phyloP scores from a whole-genome alignment of 2,797 vertebrate species.

The Microctenopoma steveboyesi region DNA sequence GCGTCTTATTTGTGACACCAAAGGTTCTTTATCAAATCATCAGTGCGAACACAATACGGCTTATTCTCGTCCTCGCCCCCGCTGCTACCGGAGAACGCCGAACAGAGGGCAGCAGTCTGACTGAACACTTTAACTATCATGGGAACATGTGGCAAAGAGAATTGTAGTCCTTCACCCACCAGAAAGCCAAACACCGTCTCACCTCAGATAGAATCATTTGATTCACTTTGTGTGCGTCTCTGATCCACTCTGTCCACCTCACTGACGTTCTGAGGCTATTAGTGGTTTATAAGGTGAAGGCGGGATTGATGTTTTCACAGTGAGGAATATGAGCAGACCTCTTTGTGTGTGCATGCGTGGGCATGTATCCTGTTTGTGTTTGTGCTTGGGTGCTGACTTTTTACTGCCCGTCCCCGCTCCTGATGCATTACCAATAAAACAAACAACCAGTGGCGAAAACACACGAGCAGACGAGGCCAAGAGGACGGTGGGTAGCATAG shows the following conservation, averaged over 20 bases:
- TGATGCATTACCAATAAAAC: constrained; percentile 34
- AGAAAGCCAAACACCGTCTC: neutral
- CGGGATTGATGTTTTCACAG: constrained; percentile 8
- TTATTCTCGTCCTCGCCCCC: no score
- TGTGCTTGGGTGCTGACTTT: neutral
- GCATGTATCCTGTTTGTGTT: neutral
- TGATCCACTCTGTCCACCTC: neutral
- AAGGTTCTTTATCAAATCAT: no score
- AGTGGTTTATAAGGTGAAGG: constrained; percentile 7
- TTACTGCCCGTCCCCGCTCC: neutral
- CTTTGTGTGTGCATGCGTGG: neutral
- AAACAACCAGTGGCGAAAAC: constrained; percentile 21
- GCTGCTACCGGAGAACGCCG: no score
- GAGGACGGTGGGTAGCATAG: constrained; percentile 23
- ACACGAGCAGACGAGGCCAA: constrained; percentile 7
- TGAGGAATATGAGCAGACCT: constrained; percentile 1
- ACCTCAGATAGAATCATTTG: neutral
- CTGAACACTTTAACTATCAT: no score
- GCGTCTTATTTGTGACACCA: no score
- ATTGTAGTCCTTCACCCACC: neutral
- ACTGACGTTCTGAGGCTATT: constrained; percentile 8
- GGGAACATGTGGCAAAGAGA: neutral
- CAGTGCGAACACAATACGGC: no score
- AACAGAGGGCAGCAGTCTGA: no score
- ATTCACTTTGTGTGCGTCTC: neutral